phyloP scores from a whole-genome alignment of 2,888 invertebrate species.

The Candidula unifasciata region DNA sequence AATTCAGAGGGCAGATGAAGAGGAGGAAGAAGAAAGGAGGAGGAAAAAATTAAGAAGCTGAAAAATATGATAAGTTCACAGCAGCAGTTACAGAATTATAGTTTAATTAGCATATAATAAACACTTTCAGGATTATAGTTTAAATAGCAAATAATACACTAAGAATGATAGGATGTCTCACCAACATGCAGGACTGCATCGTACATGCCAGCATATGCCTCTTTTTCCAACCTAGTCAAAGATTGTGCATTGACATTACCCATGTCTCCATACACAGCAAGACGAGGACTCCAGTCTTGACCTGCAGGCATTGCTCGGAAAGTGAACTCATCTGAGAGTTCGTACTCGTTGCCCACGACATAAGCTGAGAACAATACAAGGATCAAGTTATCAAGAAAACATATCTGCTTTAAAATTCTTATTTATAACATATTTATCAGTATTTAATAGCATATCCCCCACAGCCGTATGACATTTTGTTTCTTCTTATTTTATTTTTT shows the following conservation, averaged over 20 bases:
- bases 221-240: constrained; percentile 88
- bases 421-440: no score
- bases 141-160: no score
- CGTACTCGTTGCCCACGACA: constrained; percentile 51
- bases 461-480: neutral
- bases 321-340: constrained; percentile 47
- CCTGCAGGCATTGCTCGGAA: constrained; percentile 83
- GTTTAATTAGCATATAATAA: no score
- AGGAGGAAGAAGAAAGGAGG: no score
- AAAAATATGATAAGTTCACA: no score
- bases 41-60: no score
- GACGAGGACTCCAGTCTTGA: constrained; percentile 86
- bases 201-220: constrained; percentile 88
- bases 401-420: no score
- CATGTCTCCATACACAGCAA: constrained; percentile 95
- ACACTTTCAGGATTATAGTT: no score
- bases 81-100: no score
- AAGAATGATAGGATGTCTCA: constrained; percentile 53
- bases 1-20: no score
- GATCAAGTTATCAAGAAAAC: neutral
- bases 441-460: neutral
- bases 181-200: constrained; percentile 91
- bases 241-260: constrained; percentile 94
- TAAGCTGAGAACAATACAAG: constrained; percentile 46
- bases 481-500: no score